phyloP scores from a whole-genome alignment of 2,797 vertebrate genomes.

The Manis pentadactyla region DNA sequence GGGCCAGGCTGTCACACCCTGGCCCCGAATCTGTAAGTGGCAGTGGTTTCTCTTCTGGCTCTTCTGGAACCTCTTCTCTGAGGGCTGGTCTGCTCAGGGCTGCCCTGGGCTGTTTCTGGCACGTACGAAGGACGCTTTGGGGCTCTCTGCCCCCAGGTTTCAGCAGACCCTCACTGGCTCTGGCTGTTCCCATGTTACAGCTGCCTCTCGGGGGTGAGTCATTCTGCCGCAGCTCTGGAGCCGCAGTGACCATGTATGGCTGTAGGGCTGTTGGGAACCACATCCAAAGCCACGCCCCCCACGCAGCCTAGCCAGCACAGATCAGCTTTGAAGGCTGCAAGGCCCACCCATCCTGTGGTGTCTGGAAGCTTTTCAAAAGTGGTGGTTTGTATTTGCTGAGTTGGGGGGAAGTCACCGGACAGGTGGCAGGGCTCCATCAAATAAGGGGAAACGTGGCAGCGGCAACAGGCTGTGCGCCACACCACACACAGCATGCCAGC shows the following conservation, averaged over 20 bases:
- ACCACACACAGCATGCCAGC: not conserved
- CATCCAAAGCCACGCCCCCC: not conserved
- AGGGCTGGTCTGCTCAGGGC: not conserved
- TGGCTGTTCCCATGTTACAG: not conserved
- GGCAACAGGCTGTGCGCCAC: too few relatives aligned
- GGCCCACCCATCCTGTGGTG: not conserved
- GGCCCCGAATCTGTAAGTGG: not conserved
- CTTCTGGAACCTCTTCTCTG: not conserved
- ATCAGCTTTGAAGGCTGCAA: not conserved
- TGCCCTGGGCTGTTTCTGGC: not conserved
- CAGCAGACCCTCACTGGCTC: not conserved
- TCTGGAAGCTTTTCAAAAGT: not conserved
- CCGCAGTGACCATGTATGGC: constrained; percentile 8
- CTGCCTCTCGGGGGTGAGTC: constrained; percentile 46
- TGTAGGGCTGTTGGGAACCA: not conserved
- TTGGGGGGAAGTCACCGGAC: not conserved
- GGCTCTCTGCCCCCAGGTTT: not conserved
- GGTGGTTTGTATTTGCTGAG: not conserved
- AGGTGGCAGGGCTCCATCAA: not conserved
- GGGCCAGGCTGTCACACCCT: not conserved
- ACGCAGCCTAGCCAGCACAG: not conserved
- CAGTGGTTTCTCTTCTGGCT: not conserved
- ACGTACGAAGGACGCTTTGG: fast-evolving
- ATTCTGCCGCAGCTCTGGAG: not conserved
- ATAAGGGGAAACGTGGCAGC: not conserved